Evolutionary conservation across 2,888 invertebrate species (phyloP), one percentile per base, ranked within the genome.

Genomic region (Drosophila recens): DNA sequence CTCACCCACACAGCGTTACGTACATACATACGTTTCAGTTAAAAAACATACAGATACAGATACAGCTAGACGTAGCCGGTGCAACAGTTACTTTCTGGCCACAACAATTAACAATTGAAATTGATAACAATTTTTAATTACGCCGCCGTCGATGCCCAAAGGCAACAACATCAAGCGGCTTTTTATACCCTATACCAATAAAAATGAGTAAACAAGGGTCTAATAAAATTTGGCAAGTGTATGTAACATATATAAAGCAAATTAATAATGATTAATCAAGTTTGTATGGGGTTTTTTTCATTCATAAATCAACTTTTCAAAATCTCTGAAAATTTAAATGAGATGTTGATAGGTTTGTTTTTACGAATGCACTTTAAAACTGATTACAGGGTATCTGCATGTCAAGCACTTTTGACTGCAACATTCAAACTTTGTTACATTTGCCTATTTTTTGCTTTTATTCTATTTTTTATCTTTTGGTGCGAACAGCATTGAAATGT

Each of bases 61-160:
- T 11, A 53, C 52, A 53, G 42, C n/a, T 46, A 40, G 36, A 51
- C 17, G 36, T 40, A 43, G 61, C 9, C 40, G 20, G 20, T 53
- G 56, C 42, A 51, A 59, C 51, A 62, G 33, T 66, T 67, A 51
- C 33, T 52, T 73, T 56, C 49, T 69, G 68, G 81, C 71, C 52
- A 63, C 68, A 78, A 75, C 82, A 87, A 87, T 84, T 87, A 81
- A 81, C 84, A 79, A 82, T 82, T 87, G 79, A 68, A 76, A 85
- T 76, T 80, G 80, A 80, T 87, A 83, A 79, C 69, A 72, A 72
- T 65, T 81, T 87, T 83, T 75, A 83, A 87, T 84, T 81, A 78
- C 79, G 84, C 79, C 75, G 81, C 72, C 72, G 67, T 70, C 66
- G 66, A 58, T 56, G 56, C 36, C 45, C 17, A 53, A 52, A 36